Conservation (phyloP, 1,140 invertebrate species). For the Trichonephila inaurata region DNA sequence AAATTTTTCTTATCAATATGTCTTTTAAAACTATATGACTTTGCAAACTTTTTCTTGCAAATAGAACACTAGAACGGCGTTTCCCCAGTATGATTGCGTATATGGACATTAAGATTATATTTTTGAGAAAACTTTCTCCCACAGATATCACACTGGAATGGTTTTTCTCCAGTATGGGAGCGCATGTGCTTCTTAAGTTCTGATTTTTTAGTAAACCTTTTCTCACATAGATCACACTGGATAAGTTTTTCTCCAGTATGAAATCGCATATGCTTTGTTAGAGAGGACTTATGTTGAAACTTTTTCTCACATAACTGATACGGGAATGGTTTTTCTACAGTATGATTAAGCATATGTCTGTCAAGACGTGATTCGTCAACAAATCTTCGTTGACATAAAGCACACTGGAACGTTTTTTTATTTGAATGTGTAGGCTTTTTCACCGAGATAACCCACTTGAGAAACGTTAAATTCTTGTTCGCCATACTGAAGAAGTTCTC, state of each 20-base stretch:
- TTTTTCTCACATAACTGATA: no score
- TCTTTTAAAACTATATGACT: no score
- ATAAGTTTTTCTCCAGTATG: no score
- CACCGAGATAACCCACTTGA: not conserved
- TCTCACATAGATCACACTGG: no score
- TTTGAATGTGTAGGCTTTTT: not conserved
- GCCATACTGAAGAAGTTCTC: no score
- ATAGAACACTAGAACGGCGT: no score
- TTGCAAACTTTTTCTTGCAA: no score
- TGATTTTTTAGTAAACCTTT: not conserved
- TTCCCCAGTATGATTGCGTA: no score
- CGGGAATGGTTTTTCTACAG: not conserved
- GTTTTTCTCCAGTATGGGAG: not conserved
- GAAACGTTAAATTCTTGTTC: not conserved
- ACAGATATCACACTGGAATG: not conserved
- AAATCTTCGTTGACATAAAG: not conserved
- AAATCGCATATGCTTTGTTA: no score
- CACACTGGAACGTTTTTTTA: not conserved
- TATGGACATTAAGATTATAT: no score
- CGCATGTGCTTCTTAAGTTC: not conserved
- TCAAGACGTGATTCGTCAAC: not conserved
- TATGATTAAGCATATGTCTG: not conserved
- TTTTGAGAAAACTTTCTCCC: not conserved
- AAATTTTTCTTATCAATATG: no score
- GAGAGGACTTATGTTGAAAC: not conserved